Evolutionary conservation across 2,113 vertebrate genomes (phyloP).

Genomic region (Percina caprodes): DNA sequence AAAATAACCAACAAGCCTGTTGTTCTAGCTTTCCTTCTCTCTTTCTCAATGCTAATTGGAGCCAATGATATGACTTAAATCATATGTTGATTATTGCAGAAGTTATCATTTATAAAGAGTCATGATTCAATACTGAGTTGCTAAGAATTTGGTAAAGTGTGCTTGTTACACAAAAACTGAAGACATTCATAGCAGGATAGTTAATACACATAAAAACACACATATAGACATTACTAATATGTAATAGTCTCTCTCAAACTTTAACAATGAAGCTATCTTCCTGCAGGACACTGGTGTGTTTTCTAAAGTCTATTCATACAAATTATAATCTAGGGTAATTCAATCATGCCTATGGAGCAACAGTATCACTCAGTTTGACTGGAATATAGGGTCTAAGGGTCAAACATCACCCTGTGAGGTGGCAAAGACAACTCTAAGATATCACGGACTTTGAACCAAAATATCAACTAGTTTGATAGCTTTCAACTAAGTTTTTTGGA

Average conservation of each 20-base stretch:
- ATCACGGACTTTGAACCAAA: constrained; percentile 71
- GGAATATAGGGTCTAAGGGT: constrained; percentile 73
- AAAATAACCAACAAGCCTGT: neutral
- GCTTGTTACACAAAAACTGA: too few species aligned
- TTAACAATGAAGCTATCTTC: neutral
- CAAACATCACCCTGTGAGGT: constrained; percentile 58
- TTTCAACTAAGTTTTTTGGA: neutral
- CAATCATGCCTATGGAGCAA: neutral
- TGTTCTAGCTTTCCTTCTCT: neutral
- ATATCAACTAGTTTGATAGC: constrained; percentile 14
- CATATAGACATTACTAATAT: neutral
- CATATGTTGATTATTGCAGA: neutral
- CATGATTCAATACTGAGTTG: too few species aligned
- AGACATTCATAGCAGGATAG: too few species aligned
- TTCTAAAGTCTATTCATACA: neutral
- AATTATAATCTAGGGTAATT: neutral
- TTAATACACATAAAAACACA: too few species aligned
- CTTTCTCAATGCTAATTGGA: neutral
- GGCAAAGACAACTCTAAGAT: constrained; percentile 32
- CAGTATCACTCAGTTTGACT: neutral
- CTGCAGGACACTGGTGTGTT: neutral
- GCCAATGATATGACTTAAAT: neutral
- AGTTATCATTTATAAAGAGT: neutral
- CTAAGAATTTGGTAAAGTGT: too few species aligned
- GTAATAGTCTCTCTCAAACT: neutral